Base-by-base conservation (phyloP, 2,888 invertebrate genomes). In the Schrankia costaestrigalis region DNA sequence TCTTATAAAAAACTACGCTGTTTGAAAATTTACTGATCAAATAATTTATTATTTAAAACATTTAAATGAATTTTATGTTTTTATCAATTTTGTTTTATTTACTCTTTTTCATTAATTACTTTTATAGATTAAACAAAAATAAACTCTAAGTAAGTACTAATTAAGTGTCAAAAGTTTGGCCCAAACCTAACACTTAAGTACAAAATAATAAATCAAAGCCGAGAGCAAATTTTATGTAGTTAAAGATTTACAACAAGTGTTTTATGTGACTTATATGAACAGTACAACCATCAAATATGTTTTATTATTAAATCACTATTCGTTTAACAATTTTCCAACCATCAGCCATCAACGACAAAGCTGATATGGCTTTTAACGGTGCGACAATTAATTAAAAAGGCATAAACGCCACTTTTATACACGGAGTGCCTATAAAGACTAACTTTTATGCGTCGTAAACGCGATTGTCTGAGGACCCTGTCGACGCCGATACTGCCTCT, bases 361-460 rank as follows among this genome's bases (percentile, higher is more conserved):
- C 77, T 84, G 84, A 85, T 85, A 83, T 78, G 77, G 73, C 73
- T 63, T 80, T 81, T 85, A 85, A 86, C 78, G 83, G 71, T 75
- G 71, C 56, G 71, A 82, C 85, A 87, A 87, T 87, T 87, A 86
- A 87, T 87, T 86, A 87, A 86, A 87, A 86, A 83, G 70, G 68
- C 72, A 82, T 87, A 86, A 87, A 87, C 79, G 80, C 79, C 80
- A 82, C 80, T 86, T 88, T 88, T 88, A 88, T 85, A 80, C 74
- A 79, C 79, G 66, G 65, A 76, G 71, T 69, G 81, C 71, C 86
- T 84, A 87, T 89, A 88, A 89, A 87, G 85, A 80, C 84, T 87
- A 85, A 85, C 84, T 89, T 88, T 89, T 88, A 88, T 87, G 82
- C 71, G 82, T 82, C 86, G 83, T 89, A 89, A 89, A 88, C 74